These are phyloP conservation scores for Altica lythri DNA, from an alignment of 2,888 invertebrate species.

Conservation along the genomic window DNA sequence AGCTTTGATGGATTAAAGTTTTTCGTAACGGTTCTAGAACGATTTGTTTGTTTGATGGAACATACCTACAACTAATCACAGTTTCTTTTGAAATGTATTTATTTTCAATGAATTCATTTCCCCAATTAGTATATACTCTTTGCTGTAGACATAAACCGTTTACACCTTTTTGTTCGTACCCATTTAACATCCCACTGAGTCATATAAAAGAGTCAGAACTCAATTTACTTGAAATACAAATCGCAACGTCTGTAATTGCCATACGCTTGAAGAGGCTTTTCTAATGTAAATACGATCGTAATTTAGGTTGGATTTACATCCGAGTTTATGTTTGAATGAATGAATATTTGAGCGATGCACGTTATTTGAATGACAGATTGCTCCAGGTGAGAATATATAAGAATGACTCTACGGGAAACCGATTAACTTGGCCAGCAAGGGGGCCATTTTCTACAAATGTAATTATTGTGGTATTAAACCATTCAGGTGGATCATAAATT, in stretches of 20 bases:
- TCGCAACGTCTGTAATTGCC: conserved; percentile 17
- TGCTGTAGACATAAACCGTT: conserved; percentile 9
- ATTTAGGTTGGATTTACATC: conserved; percentile 6
- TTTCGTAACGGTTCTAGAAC: too few relatives aligned
- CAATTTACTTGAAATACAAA: conserved; percentile 17
- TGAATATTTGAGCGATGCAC: not conserved
- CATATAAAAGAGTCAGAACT: conserved; percentile 15
- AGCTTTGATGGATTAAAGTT: too few relatives aligned
- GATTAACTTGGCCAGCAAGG: conserved; percentile 27
- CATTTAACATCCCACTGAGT: conserved; percentile 2
- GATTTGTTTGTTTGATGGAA: too few relatives aligned
- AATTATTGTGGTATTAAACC: conserved; percentile 15
- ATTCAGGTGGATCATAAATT: conserved; percentile 10
- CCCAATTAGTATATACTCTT: too few relatives aligned
- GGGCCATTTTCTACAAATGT: conserved; percentile 15
- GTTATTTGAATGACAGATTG: conserved; percentile 10
- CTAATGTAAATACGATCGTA: conserved; percentile 10
- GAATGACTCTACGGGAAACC: conserved; percentile 22
- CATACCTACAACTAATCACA: too few relatives aligned
- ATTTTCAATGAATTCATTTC: too few relatives aligned
- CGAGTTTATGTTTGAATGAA: too few relatives aligned
- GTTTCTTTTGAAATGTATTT: too few relatives aligned
- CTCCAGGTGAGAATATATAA: conserved; percentile 19
- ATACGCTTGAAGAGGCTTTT: not conserved
- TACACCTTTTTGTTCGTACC: conserved; percentile 17